A percentile compares a stretch with the other conserved stretches of the same genome.
Conservation (phyloP, 2,888 invertebrate species). For the Stenolophus ochropezus region DNA sequence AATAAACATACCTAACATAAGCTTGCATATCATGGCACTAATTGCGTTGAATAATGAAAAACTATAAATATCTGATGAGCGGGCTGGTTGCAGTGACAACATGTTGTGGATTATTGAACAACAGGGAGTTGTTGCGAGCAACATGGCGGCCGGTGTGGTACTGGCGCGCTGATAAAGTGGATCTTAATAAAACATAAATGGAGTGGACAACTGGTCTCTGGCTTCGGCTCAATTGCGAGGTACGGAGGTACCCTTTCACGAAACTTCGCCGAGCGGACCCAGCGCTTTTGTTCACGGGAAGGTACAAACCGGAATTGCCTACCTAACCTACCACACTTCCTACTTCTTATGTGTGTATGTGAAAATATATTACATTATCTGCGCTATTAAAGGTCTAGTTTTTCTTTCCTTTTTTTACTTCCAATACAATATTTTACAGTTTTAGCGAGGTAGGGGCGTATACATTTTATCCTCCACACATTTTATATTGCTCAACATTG, state of each 20-base stretch:
- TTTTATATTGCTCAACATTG: too few relatives aligned
- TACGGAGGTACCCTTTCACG: constrained; percentile 1
- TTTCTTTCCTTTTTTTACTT: too few relatives aligned
- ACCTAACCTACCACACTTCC: too few relatives aligned
- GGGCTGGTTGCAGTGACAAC: constrained; percentile 20
- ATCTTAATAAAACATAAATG: constrained; percentile 47
- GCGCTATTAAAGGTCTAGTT: too few relatives aligned
- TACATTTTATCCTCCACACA: too few relatives aligned
- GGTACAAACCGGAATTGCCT: too few relatives aligned
- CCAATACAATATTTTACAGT: too few relatives aligned
- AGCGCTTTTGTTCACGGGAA: too few relatives aligned
- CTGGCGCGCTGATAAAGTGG: constrained; percentile 35
- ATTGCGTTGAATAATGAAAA: constrained; percentile 46
- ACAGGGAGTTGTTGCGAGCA: constrained; percentile 6
- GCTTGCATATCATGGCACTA: constrained; percentile 13
- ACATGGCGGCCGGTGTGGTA: constrained; percentile 33
- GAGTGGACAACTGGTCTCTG: constrained; percentile 45
- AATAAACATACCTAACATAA: constrained; percentile 31
- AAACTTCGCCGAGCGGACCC: background rate
- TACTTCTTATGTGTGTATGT: too few relatives aligned
- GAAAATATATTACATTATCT: too few relatives aligned
- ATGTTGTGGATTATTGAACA: constrained; percentile 33
- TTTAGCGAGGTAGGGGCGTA: too few relatives aligned
- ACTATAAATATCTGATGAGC: constrained; percentile 49
- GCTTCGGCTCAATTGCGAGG: background rate